Base-by-base conservation (phyloP, 2,113 vertebrate genomes). In the Typhlomys cinereus region DNA sequence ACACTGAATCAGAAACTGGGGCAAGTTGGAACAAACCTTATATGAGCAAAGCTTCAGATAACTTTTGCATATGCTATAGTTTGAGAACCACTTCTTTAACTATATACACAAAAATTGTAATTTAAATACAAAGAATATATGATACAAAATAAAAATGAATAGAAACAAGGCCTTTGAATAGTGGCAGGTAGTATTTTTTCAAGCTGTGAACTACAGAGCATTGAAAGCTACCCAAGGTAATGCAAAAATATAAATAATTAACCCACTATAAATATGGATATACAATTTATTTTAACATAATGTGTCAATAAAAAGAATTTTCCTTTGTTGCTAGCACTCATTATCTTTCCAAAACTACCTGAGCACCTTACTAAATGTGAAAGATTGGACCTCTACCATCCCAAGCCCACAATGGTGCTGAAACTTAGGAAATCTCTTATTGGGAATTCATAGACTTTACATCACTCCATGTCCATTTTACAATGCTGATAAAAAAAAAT, bases 381-480 rank as follows among this genome's bases (percentile, higher is more conserved):
- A 44, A 34, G 9, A 74, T 11, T 59, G 13, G 70, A 52, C 31
- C 9, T 29, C 10, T 10, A 20, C 23, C 34, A 13, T 17, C 3
- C 2, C 2, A 0, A 7, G n/a, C 21, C 29, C 76, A 7, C 17
- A 10, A 2, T 69, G 50, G 39, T 9, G 44, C 2, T 48, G 67
- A 80, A 12, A 14, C 62, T 67, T 50, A 44, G 11, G 79, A 34
- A 46, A 75, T 39, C 25, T 71, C 67, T 75, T 48, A 17, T 25
- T 90, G 36, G 6, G 14, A 71, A 4, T 39, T 66, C 61, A 84
- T 21, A 88, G 41, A 75, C 52, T 85, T 94, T 67, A 46, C 64
- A 85, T 20, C 27, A 90, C 54, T 66, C 59, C 70, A 80, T 83
- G 20, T 13, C 34, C 57, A 36, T 85, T 74, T 93, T 74, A 76